Evolutionary conservation across 2,888 invertebrate genomes (phyloP).

Genomic region (Xanthorhoe spadicearia): DNA sequence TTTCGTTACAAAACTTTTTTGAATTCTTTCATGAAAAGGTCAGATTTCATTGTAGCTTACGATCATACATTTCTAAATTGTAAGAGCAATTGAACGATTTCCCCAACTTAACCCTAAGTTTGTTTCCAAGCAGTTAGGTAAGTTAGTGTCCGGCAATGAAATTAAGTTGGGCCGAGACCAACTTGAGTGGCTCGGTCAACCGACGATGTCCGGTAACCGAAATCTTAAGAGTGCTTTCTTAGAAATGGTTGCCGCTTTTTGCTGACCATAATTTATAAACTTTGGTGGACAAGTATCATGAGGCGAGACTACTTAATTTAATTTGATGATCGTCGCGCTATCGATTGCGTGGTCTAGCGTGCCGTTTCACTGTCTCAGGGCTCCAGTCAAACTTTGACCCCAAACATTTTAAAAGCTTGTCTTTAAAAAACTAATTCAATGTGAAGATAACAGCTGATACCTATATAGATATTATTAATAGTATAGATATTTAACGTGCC

Average conservation of each 20-base stretch:
- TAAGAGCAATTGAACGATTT: conserved; percentile 32
- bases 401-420: no score
- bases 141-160: conserved; percentile 43
- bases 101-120: conserved; percentile 31
- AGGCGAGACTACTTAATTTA: no score
- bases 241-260: background rate
- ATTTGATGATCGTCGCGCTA: no score
- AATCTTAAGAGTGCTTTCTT: conserved; percentile 28
- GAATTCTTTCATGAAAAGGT: background rate
- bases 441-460: no score
- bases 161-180: conserved; percentile 43
- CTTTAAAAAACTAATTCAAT: no score
- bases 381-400: no score
- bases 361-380: no score
- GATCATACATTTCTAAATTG: conserved; percentile 20
- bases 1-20: background rate
- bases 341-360: no score
- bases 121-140: conserved; percentile 37
- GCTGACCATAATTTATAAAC: background rate
- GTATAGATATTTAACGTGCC: no score
- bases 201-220: conserved; percentile 49
- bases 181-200: conserved; percentile 41
- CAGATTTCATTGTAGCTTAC: background rate
- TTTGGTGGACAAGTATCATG: background rate
- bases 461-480: no score